phyloP scores from a whole-genome alignment of 2,888 invertebrate genomes.

The Polyploca ridens region DNA sequence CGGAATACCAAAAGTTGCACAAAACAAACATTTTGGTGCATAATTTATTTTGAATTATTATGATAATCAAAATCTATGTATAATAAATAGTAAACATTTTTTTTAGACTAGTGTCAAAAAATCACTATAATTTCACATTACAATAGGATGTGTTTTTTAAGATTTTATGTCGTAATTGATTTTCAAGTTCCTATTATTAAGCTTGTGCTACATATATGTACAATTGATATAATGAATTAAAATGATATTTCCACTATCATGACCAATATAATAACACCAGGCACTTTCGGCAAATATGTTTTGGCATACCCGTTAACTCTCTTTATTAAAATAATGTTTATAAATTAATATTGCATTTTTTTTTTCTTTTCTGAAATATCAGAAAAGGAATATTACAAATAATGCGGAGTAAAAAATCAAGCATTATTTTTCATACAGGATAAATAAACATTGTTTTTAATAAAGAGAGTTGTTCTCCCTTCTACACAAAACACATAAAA shows the following conservation, averaged over 20 bases:
- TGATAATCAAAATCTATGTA: constrained; percentile 30
- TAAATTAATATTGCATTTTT: neutral
- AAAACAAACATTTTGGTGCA: neutral
- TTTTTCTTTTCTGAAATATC: no score
- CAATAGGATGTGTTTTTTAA: constrained; percentile 13
- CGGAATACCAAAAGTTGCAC: neutral
- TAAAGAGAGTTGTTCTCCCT: neutral
- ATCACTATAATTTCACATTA: neutral
- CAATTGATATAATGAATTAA: constrained; percentile 35
- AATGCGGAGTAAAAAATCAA: neutral
- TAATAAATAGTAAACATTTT: constrained; percentile 16
- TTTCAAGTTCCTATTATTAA: constrained; percentile 14
- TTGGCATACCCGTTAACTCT: constrained; percentile 50
- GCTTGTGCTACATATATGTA: constrained; percentile 13
- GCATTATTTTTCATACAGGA: constrained; percentile 10
- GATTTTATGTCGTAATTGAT: neutral
- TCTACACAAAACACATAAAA: constrained; percentile 3
- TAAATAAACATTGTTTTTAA: neutral
- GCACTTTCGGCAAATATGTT: constrained; percentile 74
- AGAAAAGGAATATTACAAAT: neutral
- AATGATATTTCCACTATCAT: constrained; percentile 28
- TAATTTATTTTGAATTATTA: constrained; percentile 26
- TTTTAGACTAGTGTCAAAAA: neutral
- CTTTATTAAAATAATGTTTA: constrained; percentile 7
- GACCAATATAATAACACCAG: constrained; percentile 62